Evolutionary conservation across 2,113 vertebrate genomes (phyloP).

Genomic region (Dasyornis broadbenti): DNA sequence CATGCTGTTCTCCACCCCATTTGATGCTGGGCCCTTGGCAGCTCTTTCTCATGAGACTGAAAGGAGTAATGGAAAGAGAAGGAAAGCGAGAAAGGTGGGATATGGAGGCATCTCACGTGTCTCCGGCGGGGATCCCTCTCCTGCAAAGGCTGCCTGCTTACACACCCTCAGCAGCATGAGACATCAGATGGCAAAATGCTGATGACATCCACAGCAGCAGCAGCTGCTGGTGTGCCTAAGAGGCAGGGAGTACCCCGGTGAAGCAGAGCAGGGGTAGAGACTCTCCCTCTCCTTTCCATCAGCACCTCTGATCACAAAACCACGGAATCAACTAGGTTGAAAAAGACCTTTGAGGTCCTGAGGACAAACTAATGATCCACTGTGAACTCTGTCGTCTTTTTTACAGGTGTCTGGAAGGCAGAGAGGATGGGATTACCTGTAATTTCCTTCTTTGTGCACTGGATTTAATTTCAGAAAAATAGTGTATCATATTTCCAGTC

Average conservation of each 20-base stretch:
- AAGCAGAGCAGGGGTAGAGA: background rate
- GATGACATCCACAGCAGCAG: background rate
- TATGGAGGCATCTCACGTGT: background rate
- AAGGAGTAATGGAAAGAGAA: background rate
- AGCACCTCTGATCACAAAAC: background rate
- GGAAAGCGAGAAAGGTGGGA: background rate
- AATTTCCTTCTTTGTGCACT: background rate
- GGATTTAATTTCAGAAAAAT: background rate
- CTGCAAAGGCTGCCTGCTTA: background rate
- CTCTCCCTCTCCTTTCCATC: background rate
- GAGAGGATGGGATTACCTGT: background rate
- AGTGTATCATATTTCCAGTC: background rate
- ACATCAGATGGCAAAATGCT: background rate
- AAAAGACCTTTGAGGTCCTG: background rate
- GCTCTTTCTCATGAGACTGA: background rate
- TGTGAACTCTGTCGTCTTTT: background rate
- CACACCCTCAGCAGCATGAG: fast-evolving
- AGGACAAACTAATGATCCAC: background rate
- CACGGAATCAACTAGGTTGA: background rate
- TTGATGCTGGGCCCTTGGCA: too few relatives aligned
- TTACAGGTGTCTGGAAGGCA: background rate
- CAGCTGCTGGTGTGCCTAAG: too few relatives aligned
- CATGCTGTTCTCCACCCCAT: background rate
- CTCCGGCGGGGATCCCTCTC: fast-evolving
- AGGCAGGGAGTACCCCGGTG: background rate